Base-by-base conservation (phyloP, 2,797 vertebrate genomes). In the Notolabrus celidotus region DNA sequence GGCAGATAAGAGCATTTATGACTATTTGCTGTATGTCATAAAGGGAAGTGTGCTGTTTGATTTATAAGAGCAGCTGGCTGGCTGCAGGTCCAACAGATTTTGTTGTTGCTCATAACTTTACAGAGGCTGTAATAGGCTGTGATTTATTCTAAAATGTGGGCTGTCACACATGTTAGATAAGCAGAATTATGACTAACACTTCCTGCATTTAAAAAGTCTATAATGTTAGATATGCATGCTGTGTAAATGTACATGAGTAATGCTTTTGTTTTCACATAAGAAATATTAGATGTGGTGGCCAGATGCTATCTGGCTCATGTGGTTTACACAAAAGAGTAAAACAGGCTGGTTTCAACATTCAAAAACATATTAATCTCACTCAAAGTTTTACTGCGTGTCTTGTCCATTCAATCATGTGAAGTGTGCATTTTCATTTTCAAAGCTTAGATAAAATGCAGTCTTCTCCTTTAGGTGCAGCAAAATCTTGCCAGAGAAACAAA, bases 21-120 rank as follows among this genome's bases (percentile, higher is more conserved):
- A 92, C 86, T 91, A 92, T 93, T 90, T 90, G 84, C 90, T 90
- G 74, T 72, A 74, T 88, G 89, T 90, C 88, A 87, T 85, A 86
- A 87, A 88, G 71, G 75, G 71, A 92, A 90, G 88, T 88, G 85
- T 86, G 79, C 81, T 82, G 79, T 87, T 88, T 92, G 92, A 93
- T 92, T 93, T 90, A 93, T 94, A 85, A 12, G 71, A 77, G 77
- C 73, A 82, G 71, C 77, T 81, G 79, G 82, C 47, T 23, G 47
- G 77, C 71, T 77, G 67, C 67, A 66, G 75, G 77, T 86, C 79
- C 69, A 80, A 73, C 79, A 85, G 79, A 86, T 67, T 88, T 80
- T 77, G 67, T 66, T 86, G 82, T 72, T 88, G 81, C 74, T 72
- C 88, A 86, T 71, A 87, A 86, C 72, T 85, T n/a, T 80, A 77